Evolutionary conservation across 2,113 vertebrate species (phyloP).

Genomic region (Gnathonemus echidnorhynchus): DNA sequence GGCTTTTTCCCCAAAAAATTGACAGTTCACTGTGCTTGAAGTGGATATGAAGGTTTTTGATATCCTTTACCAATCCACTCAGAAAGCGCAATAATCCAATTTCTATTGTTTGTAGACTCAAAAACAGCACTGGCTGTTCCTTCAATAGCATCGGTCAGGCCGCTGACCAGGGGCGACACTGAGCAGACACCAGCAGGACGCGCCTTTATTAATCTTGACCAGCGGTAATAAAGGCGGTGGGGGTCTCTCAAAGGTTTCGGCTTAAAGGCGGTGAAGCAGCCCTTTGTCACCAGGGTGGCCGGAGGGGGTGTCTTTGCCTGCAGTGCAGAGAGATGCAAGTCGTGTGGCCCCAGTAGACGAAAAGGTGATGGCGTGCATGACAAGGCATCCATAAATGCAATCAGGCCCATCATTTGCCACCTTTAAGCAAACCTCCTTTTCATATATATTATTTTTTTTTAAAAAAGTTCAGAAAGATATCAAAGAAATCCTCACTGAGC

Average conservation of each 20-base stretch:
- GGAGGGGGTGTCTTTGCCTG: neutral
- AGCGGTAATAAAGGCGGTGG: neutral
- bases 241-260: neutral
- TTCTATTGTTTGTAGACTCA: neutral
- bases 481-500: neutral
- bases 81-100: neutral
- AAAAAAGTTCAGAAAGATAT: neutral
- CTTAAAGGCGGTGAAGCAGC: neutral
- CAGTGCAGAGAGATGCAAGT: neutral
- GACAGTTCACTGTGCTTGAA: neutral
- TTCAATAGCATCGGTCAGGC: neutral
- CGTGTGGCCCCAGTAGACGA: neutral
- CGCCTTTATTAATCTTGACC: constrained; percentile 2
- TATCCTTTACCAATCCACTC: neutral
- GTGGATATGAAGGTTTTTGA: constrained; percentile 3
- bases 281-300: neutral
- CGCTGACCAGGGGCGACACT: neutral
- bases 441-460: neutral
- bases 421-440: neutral
- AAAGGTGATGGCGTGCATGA: neutral
- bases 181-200: neutral
- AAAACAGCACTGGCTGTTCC: neutral
- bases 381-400: neutral
- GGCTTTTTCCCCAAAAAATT: neutral
- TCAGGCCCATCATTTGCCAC: neutral